phyloP scores from a whole-genome alignment of 2,797 vertebrate species.

The Ciconia nigra region DNA sequence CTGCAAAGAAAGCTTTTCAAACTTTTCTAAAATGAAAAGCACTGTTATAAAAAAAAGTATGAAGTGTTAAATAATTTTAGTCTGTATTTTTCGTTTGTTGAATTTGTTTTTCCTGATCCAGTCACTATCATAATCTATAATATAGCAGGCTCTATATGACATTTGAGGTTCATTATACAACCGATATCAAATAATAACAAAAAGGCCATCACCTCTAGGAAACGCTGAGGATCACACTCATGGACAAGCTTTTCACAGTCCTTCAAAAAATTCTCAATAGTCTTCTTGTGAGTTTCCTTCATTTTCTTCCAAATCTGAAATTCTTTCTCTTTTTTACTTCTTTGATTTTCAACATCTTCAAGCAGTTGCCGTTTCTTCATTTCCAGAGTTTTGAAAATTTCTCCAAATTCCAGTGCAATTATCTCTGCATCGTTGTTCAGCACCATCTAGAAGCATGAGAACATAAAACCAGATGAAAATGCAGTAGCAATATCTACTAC shows the following conservation, averaged over 20 bases:
- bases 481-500: not conserved
- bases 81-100: not conserved
- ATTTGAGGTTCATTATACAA: not conserved
- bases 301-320: slow-evolving; percentile 65
- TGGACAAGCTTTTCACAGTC: slow-evolving; percentile 71
- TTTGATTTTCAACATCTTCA: slow-evolving; percentile 60
- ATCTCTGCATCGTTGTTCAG: slow-evolving; percentile 50
- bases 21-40: not conserved
- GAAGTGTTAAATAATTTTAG: not conserved
- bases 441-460: not conserved
- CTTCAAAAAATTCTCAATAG: slow-evolving; percentile 61
- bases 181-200: not conserved
- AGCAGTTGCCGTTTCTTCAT: slow-evolving; percentile 57
- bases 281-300: slow-evolving; percentile 64
- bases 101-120: not conserved
- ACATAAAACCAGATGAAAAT: not conserved
- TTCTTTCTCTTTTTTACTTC: slow-evolving; percentile 50
- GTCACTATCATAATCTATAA: not conserved
- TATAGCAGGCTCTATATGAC: not conserved
- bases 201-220: slow-evolving; percentile 67
- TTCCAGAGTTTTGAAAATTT: slow-evolving; percentile 61
- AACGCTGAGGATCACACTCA: slow-evolving; percentile 66
- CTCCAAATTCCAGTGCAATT: slow-evolving; percentile 53
- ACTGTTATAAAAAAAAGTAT: not conserved
- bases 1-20: not conserved